Base-by-base conservation (phyloP, 2,113 vertebrate species). In the Lepisosteus osseus region DNA sequence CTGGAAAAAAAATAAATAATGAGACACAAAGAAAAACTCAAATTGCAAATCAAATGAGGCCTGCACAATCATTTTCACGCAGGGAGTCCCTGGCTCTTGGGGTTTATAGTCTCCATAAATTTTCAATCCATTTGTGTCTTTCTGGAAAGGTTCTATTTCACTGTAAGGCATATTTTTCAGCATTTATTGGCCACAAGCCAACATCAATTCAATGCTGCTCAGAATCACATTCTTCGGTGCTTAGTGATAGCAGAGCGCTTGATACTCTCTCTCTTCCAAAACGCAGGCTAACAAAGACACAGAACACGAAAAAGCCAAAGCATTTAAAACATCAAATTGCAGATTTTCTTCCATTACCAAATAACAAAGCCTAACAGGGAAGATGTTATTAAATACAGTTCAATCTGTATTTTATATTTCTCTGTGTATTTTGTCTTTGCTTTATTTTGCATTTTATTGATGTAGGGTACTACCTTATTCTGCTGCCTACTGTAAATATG, bases 231-330 rank as follows among this genome's bases (percentile, higher is more conserved):
- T 80, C 75, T 74, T 83, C 43, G 69, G 77, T 76, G 79, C 78
- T 85, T 80, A 75, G 81, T 75, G 83, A 84, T 87, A 87, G 86
- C 82, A 84, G 81, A 63, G 75, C 72, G 47, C 78, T 83, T 84
- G 86, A 83, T 79, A 84, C 79, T 75, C 59, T 69, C 69, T 86
- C 83, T 69, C 65, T 80, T 29, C 29, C 29, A 29, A 29, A 29
- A 29, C 2, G 29, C 86, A 85, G 78, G 80, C 78, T 86, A 83
- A 86, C 83, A 78, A 76, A 81, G 75, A 85, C 78, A 82, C 74
- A 71, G 71, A 67, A 72, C 82, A 83, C 79, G 68, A 75, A 86
- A 87, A 86, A 83, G 76, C 74, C 68, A 68, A 75, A 29, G 29
- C 29, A 29, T 29, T 29, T 29, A 29, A 29, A 29, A 29, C 29